Evolutionary conservation across 2,113 vertebrate species (phyloP).

Genomic region (Calonectris borealis): DNA sequence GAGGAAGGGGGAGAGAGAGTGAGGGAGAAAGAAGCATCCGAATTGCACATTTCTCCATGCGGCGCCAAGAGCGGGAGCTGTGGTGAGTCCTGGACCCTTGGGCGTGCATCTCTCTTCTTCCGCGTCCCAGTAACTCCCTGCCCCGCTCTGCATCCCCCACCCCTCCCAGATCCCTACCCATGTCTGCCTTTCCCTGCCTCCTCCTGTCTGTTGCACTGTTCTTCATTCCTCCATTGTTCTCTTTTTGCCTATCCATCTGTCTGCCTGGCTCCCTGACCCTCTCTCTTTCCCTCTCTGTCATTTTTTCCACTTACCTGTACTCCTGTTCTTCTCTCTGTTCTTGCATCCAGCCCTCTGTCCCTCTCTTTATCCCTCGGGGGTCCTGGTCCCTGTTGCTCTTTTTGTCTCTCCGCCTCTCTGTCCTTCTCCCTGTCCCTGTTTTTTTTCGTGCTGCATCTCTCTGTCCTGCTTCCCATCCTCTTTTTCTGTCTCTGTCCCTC

Average conservation of each 20-base stretch:
- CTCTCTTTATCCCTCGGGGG: background rate
- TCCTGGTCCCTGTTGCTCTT: background rate
- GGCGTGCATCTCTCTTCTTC: too few relatives aligned
- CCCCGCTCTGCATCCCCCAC: background rate
- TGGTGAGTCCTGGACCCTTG: too few relatives aligned
- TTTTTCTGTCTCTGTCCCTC: background rate
- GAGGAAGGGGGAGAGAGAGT: too few relatives aligned
- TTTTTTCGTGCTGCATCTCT: background rate
- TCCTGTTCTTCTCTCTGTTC: background rate
- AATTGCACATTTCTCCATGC: too few relatives aligned
- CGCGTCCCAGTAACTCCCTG: rapidly evolving
- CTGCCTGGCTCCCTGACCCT: background rate
- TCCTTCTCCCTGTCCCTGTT: background rate
- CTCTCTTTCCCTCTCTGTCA: background rate
- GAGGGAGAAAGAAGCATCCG: too few relatives aligned
- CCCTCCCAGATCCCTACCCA: background rate
- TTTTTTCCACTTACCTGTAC: too few relatives aligned
- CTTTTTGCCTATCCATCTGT: background rate
- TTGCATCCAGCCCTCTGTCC: background rate
- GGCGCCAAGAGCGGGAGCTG: too few relatives aligned
- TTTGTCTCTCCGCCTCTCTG: background rate
- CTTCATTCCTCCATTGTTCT: background rate
- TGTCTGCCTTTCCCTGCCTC: background rate
- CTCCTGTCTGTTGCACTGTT: background rate
- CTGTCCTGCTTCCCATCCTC: background rate